These are phyloP conservation scores for Tribolium freemani DNA, from an alignment of 2,888 invertebrate species.

Conservation along the genomic window DNA sequence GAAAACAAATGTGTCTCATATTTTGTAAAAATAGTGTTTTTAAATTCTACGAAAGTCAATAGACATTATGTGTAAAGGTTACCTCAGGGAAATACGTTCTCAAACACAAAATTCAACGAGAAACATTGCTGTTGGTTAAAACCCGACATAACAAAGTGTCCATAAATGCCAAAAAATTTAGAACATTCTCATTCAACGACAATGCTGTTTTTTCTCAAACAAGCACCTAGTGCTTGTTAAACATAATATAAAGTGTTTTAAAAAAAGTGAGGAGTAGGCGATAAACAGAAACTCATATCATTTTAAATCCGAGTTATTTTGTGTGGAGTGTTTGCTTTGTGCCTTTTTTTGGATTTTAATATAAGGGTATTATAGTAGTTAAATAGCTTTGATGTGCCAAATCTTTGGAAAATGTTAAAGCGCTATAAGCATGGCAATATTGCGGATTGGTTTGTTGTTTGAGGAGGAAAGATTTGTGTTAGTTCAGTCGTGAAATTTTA, in stretches of 20 bases:
- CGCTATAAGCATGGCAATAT: neutral
- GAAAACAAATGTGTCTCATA: neutral
- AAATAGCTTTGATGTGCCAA: conserved; percentile 15
- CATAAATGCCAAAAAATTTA: neutral
- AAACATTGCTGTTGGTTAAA: neutral
- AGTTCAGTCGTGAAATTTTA: conserved; percentile 8
- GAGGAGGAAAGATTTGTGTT: neutral
- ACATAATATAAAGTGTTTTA: neutral
- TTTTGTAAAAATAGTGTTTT: neutral
- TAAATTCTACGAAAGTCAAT: neutral
- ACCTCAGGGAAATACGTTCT: conserved; percentile 15
- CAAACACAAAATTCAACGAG: conserved; percentile 1
- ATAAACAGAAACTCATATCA: neutral
- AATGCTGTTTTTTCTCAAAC: neutral
- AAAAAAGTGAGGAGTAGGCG: neutral
- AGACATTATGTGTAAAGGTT: neutral
- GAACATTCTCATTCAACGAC: neutral
- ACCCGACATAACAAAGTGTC: neutral
- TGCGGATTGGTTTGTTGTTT: neutral
- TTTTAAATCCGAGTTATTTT: neutral
- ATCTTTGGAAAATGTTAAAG: neutral
- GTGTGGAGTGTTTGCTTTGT: conserved; percentile 9
- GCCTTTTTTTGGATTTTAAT: conserved; percentile 10
- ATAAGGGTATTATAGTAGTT: conserved; percentile 20
- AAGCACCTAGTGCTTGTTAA: too few relatives aligned